Evolutionary conservation across 2,113 vertebrate genomes (phyloP).

Genomic region (Odontophorus gujanensis): DNA sequence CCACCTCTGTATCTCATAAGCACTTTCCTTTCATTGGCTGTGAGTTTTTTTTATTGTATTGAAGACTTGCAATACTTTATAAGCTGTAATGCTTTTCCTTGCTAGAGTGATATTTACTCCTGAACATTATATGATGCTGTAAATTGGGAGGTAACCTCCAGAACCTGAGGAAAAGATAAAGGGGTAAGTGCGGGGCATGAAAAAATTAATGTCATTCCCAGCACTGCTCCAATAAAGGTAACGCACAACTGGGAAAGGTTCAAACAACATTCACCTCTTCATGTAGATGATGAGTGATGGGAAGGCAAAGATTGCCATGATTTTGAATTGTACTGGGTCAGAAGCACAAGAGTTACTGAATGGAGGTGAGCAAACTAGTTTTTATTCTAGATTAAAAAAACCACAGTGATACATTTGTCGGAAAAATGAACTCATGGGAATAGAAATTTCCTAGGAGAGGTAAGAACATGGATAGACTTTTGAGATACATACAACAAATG

Average conservation of each 20-base stretch:
- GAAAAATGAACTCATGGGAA: background rate
- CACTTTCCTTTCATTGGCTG: background rate
- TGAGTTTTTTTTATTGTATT: background rate
- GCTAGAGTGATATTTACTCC: background rate
- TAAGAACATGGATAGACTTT: background rate
- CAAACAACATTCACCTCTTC: background rate
- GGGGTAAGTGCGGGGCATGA: background rate
- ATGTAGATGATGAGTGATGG: fast-evolving
- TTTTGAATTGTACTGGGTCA: background rate
- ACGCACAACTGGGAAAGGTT: background rate
- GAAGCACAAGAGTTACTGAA: background rate
- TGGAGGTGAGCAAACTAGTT: background rate
- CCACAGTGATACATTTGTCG: background rate
- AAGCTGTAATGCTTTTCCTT: background rate
- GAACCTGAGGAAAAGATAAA: background rate
- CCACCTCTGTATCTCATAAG: background rate
- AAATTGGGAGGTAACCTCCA: background rate
- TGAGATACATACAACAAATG: background rate
- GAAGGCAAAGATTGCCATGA: background rate
- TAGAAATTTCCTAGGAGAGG: background rate
- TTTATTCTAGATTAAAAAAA: background rate
- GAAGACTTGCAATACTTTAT: fast-evolving
- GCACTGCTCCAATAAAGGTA: background rate
- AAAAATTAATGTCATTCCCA: background rate
- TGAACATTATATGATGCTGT: background rate